Conservation (phyloP, 2,888 invertebrate genomes). For the Girardia tigrina region DNA sequence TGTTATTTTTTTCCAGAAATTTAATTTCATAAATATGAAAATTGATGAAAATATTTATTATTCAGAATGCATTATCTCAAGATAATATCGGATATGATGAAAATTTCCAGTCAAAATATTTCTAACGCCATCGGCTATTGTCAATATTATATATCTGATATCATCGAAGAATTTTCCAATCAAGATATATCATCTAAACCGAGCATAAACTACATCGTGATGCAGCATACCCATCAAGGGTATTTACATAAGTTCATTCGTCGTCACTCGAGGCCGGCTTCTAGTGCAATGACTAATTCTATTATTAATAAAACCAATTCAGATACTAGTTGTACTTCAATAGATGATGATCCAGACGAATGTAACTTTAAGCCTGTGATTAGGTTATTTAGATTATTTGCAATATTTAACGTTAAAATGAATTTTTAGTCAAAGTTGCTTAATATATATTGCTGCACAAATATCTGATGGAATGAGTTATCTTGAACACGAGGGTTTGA, state of each 20-base stretch:
- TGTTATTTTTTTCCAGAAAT: too few relatives aligned
- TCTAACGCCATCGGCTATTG: neutral
- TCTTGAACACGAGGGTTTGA: conserved; percentile 17
- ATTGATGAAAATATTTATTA: too few relatives aligned
- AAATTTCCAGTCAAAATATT: conserved; percentile 10
- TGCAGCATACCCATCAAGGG: conserved; percentile 2
- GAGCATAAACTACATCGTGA: neutral
- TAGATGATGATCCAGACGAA: neutral
- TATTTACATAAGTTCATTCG: neutral
- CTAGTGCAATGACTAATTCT: neutral
- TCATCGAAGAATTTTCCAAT: neutral
- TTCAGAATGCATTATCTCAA: neutral
- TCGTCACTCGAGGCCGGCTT: conserved; percentile 1
- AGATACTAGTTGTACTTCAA: neutral
- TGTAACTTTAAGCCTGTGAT: neutral
- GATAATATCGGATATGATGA: neutral
- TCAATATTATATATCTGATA: neutral
- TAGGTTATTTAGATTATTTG: neutral
- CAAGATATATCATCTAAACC: neutral
- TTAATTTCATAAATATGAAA: too few relatives aligned
- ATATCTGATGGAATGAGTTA: conserved; percentile 6
- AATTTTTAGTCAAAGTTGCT: conserved; percentile 4
- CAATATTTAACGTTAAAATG: neutral
- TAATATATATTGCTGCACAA: neutral
- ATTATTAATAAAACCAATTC: neutral